Percentiles rank a stretch among this genome's conserved stretches.
phyloP scores from a whole-genome alignment of 2,888 invertebrate species.

The Rhingia rostrata region DNA sequence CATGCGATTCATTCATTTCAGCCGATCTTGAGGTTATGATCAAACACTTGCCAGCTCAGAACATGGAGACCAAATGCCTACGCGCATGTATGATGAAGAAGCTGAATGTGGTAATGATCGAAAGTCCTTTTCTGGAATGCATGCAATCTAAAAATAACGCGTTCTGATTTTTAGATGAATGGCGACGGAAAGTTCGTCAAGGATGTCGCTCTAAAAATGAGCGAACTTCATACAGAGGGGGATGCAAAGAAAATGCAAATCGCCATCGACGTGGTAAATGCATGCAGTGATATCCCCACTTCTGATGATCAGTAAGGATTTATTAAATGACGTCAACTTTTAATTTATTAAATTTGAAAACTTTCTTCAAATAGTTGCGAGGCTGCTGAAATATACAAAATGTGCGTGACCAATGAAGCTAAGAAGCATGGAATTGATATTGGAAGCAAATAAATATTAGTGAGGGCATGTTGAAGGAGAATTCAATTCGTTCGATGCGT shows the following conservation, averaged over 20 bases:
- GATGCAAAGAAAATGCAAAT: slow-evolving; percentile 77
- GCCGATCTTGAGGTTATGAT: slow-evolving; percentile 79
- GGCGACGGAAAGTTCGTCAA: slow-evolving; percentile 79
- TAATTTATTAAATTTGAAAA: background rate
- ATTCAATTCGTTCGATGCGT: too few relatives aligned
- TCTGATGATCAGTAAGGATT: slow-evolving; percentile 80
- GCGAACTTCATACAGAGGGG: slow-evolving; percentile 75
- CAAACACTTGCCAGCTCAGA: slow-evolving; percentile 76
- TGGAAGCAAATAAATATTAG: background rate
- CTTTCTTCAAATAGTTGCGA: slow-evolving; percentile 77
- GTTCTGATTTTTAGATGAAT: slow-evolving; percentile 76
- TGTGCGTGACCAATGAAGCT: slow-evolving; percentile 77
- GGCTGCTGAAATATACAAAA: slow-evolving; percentile 78
- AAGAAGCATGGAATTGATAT: slow-evolving; percentile 76
- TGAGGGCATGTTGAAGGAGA: too few relatives aligned
- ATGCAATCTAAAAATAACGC: background rate
- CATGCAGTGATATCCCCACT: slow-evolving; percentile 77
- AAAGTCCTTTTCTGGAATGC: background rate
- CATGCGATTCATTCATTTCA: slow-evolving; percentile 40
- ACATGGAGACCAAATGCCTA: slow-evolving; percentile 80
- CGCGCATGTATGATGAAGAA: slow-evolving; percentile 80
- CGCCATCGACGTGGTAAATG: slow-evolving; percentile 75
- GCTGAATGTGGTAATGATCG: slow-evolving; percentile 78
- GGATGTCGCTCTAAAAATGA: slow-evolving; percentile 76
- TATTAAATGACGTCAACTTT: background rate